Base-by-base conservation (phyloP, 2,888 invertebrate species). In the Amphipyra tragopoginis region DNA sequence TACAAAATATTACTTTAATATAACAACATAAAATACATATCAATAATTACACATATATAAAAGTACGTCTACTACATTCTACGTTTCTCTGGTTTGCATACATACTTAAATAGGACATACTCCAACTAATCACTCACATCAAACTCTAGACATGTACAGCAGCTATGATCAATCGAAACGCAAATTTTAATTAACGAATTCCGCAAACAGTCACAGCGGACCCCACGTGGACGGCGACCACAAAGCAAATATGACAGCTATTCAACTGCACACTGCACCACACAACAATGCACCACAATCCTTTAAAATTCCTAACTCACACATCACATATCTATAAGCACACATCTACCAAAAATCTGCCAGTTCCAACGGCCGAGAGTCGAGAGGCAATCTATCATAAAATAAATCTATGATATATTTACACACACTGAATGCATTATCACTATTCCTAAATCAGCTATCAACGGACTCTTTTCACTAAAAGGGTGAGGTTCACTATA, bases 401-500 rank as follows among this genome's bases (percentile, higher is more conserved):
- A 86, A 86, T 91, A 94, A 93, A 92, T 91, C 93, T 93, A 90
- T 93, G 93, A 94, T 94, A 93, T 93, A 94, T 94, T 94, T 93
- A 94, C 93, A 91, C 91, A 89, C 86, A 90, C 85, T 89, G 91
- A 90, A 91, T 90, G 93, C 91, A 93, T 93, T 94, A 94, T 94
- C 94, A 89, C 91, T 73, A 90, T 93, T 93, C 92, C 90, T 94
- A 94, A 93, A 94, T 94, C 95, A 94, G 94, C 94, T 93, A 94
- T 94, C 94, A 94, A 93, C 94, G 89, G 87, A 93, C 93, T 94
- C 94, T 94, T 94, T 94, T 94, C 94, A 94, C 94, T 94, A 93
- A 94, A 94, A 94, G 94, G 94, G 94, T 94, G 91, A 93, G 87
- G 89, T 87, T 86, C 89, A 90, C 93, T 89, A 94, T 93, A 93